These are phyloP conservation scores for Antrozous pallidus DNA, from an alignment of 2,797 vertebrate genomes.

Conservation along the genomic window DNA sequence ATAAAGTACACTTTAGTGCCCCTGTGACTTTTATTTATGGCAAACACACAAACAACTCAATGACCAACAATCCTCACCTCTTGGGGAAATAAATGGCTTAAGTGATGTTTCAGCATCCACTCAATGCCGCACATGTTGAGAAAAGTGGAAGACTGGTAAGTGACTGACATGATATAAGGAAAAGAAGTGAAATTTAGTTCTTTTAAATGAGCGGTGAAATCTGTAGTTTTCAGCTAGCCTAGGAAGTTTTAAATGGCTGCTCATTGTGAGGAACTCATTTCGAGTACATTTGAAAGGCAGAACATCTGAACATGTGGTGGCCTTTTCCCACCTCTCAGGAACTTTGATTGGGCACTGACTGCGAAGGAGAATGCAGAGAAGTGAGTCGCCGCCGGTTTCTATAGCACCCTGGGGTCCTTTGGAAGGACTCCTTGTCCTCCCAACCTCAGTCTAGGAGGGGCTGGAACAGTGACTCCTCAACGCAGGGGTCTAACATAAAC, in stretches of 20 bases:
- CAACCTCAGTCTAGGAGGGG: constrained; percentile 56
- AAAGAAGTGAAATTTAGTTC: constrained; percentile 48
- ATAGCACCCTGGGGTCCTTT: constrained; percentile 75
- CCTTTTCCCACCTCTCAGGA: constrained; percentile 74
- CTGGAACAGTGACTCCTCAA: constrained; percentile 69
- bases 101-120: no score
- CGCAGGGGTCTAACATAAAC: constrained; percentile 76
- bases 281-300: constrained; percentile 70
- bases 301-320: constrained; percentile 67
- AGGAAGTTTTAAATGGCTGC: constrained; percentile 63
- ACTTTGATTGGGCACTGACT: constrained; percentile 75
- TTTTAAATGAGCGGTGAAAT: constrained; percentile 64
- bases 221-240: constrained; percentile 43
- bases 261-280: constrained; percentile 74
- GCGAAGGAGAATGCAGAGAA: constrained; percentile 70
- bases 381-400: constrained; percentile 68
- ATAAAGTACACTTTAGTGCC: not conserved
- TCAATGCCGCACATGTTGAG: not conserved
- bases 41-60: not conserved
- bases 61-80: not conserved
- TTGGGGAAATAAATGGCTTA: not conserved
- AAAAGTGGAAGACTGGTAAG: not conserved
- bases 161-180: not conserved
- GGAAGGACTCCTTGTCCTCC: constrained; percentile 67
- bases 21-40: not conserved